phyloP scores from a whole-genome alignment of 1,140 invertebrate species.

The Rhagoletis zephyria region DNA sequence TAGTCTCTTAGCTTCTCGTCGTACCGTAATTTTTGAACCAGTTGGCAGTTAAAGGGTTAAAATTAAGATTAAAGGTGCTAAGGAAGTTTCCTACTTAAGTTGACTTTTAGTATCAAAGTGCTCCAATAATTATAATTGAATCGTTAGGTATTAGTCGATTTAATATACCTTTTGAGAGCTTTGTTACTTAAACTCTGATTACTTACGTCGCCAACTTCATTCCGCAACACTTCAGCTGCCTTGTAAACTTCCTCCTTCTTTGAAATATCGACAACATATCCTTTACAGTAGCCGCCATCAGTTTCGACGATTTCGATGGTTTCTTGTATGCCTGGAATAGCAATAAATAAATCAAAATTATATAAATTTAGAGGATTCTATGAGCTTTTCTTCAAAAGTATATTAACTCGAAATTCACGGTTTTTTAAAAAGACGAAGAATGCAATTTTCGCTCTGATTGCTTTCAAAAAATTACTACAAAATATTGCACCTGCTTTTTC shows the following conservation, averaged over 20 bases:
- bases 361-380: conserved; percentile 27
- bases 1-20: too few species aligned
- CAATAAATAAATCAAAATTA: conserved; percentile 23
- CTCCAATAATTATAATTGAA: too few species aligned
- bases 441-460: too few species aligned
- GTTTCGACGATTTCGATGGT: conserved; percentile 82
- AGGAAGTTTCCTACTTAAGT: not conserved
- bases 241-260: conserved; percentile 87
- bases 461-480: too few species aligned
- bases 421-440: too few species aligned
- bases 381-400: too few species aligned
- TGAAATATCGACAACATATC: conserved; percentile 87
- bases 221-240: conserved; percentile 84
- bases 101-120: too few species aligned
- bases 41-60: too few species aligned
- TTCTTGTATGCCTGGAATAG: conserved; percentile 80
- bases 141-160: too few species aligned
- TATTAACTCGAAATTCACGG: too few species aligned
- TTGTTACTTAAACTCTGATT: not conserved
- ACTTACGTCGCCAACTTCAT: conserved; percentile 88
- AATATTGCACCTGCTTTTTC: too few species aligned
- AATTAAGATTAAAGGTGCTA: not conserved
- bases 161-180: too few species aligned
- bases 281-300: conserved; percentile 81
- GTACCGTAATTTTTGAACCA: not conserved